Base-by-base conservation (phyloP, 2,797 vertebrate genomes). In the Lutjanus argentimaculatus region DNA sequence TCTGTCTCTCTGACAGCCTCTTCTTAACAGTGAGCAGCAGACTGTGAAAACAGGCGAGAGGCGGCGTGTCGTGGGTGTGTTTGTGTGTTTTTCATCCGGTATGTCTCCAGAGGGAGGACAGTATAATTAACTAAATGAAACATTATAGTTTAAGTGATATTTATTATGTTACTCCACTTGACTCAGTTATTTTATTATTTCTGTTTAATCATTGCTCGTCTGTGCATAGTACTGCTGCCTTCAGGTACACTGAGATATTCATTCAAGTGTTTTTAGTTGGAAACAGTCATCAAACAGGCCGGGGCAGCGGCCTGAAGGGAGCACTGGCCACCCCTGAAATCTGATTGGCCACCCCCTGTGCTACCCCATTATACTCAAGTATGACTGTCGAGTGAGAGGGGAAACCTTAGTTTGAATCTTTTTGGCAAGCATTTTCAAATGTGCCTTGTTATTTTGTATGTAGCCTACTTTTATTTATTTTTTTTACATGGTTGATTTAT, bases 1-100 rank as follows among this genome's bases (percentile, higher is more conserved):
- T 72, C 67, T 64, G 55, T 69, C 57, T 75, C 70, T 62, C 81
- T 90, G 85, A 91, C 90, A 91, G 82, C 78, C 78, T 89, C 80
- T 61, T 91, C 72, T 80, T 89, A 87, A 88, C 87, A 81, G 85
- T 86, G 84, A 82, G 85, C 91, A 93, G 71, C 89, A 82, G 89
- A 89, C 88, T 92, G 89, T 91, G 86, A 92, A 93, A 92, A 79
- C 88, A 90, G 87, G 72, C 67, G 22, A 78, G 69, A 84, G 67
- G 56, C 81, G 42, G 64, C 61, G 84, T 84, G 77, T 86, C 67
- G 74, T 78, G 75, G 76, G 70, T 82, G 82, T 86, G 72, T 88
- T 81, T 87, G 73, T 68, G 76, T 85, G 74, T 68, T 52, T 79
- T 85, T 75, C 72, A 84, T 78, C 73, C 53, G n/a, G 15, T 57